These are phyloP conservation scores for Rhynchonycteris naso DNA, from an alignment of 2,797 vertebrate species.

Conservation along the genomic window DNA sequence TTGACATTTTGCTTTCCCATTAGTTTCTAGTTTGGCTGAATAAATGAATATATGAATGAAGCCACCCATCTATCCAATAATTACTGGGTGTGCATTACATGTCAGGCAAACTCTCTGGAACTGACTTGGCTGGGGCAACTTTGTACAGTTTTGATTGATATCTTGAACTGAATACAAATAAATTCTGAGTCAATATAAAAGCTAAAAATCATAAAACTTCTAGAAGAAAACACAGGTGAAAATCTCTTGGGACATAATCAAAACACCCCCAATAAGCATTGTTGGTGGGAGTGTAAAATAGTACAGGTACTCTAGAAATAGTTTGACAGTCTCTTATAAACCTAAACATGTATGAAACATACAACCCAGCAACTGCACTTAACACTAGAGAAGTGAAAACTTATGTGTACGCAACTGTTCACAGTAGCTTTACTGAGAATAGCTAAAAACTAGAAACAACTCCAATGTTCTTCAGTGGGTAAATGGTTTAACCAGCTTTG, in stretches of 20 bases:
- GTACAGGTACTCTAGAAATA: not conserved
- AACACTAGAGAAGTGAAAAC: not conserved
- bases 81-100: not conserved
- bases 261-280: not conserved
- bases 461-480: not conserved
- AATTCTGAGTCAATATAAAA: conserved; percentile 11
- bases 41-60: not conserved
- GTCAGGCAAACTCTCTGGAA: not conserved
- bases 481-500: not conserved
- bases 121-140: not conserved
- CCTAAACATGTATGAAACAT: not conserved
- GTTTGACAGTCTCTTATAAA: not conserved
- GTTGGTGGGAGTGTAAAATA: not conserved
- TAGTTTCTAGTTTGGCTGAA: conserved; percentile 2
- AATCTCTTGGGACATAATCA: not conserved
- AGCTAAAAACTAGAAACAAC: not conserved
- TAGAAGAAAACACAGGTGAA: not conserved
- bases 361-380: not conserved
- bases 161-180: not conserved
- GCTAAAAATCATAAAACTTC: conserved; percentile 29
- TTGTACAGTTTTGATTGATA: not conserved
- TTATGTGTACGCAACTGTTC: not conserved
- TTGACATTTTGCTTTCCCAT: conserved; percentile 3
- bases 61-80: not conserved
- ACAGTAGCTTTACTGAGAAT: not conserved